These are phyloP conservation scores for Brachyptera risi DNA, from an alignment of 2,888 invertebrate species.

Conservation along the genomic window DNA sequence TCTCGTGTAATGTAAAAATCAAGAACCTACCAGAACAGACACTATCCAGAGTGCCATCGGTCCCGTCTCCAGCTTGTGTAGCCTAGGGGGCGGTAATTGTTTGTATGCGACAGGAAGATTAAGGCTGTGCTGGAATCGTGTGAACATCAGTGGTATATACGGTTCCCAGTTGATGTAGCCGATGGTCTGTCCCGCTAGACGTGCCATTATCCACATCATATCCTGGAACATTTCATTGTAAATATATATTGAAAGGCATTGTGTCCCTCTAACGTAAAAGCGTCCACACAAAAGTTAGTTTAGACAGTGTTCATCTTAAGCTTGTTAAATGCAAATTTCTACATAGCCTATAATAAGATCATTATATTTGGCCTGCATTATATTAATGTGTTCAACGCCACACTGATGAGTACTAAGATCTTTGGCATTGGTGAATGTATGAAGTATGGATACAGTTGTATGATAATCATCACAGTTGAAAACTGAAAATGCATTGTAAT, in stretches of 20 bases:
- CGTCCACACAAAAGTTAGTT: too few species aligned
- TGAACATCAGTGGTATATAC: slow-evolving; percentile 72
- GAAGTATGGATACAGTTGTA: too few species aligned
- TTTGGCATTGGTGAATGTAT: too few species aligned
- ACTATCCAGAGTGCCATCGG: slow-evolving; percentile 52
- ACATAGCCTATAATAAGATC: neutral
- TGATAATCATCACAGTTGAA: too few species aligned
- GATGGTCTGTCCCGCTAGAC: slow-evolving; percentile 67
- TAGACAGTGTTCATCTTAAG: too few species aligned
- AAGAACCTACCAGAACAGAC: slow-evolving; percentile 48
- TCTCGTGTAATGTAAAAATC: too few species aligned
- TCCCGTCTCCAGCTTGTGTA: slow-evolving; percentile 50
- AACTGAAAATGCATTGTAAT: too few species aligned
- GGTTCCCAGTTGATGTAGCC: slow-evolving; percentile 87
- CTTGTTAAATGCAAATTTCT: too few species aligned
- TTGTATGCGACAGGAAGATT: slow-evolving; percentile 76
- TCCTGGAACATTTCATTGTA: slow-evolving; percentile 50
- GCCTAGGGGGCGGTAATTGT: slow-evolving; percentile 56
- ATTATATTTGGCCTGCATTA: too few species aligned
- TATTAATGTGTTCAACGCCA: too few species aligned
- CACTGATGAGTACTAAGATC: too few species aligned
- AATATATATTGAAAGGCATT: neutral
- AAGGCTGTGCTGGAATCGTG: slow-evolving; percentile 65
- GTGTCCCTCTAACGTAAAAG: neutral
- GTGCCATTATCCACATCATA: slow-evolving; percentile 68